phyloP scores from a whole-genome alignment of 2,113 vertebrate species.

The Hemicordylus capensis region DNA sequence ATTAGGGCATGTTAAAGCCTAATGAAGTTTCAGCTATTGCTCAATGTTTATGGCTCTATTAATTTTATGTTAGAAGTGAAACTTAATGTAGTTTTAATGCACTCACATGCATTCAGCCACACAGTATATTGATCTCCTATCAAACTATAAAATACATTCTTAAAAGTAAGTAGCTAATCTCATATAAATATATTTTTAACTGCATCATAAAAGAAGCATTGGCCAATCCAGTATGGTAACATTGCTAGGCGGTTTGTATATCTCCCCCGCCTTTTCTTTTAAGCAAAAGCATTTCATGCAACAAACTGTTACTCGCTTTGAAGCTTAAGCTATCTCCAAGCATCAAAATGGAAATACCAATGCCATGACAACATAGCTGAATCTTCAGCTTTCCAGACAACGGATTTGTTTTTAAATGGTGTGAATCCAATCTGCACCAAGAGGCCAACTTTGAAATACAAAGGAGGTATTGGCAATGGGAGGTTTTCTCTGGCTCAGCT shows the following conservation, averaged over 20 bases:
- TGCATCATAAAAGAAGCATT: neutral
- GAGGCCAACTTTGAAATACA: constrained; percentile 60
- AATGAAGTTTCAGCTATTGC: neutral
- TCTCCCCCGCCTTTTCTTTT: neutral
- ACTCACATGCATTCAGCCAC: neutral
- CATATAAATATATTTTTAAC: constrained; percentile 16
- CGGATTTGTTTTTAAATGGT: constrained; percentile 67
- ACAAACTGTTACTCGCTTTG: constrained; percentile 17
- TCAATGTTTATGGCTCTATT: neutral
- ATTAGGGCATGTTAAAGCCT: neutral
- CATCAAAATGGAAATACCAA: constrained; percentile 53
- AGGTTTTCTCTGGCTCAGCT: constrained; percentile 52
- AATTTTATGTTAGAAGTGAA: constrained; percentile 14
- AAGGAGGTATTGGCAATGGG: constrained; percentile 55
- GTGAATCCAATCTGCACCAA: constrained; percentile 60
- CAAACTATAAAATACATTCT: constrained; percentile 8
- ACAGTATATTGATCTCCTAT: constrained; percentile 7
- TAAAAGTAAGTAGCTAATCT: neutral
- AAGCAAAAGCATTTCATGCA: neutral
- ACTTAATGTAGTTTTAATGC: neutral
- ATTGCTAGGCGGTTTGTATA: neutral
- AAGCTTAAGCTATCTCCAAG: constrained; percentile 36
- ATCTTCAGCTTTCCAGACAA: constrained; percentile 63
- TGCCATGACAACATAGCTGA: constrained; percentile 55
- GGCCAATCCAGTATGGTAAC: neutral